Conservation (phyloP, 2,888 invertebrate species). For the Dolichomitus sp. region DNA sequence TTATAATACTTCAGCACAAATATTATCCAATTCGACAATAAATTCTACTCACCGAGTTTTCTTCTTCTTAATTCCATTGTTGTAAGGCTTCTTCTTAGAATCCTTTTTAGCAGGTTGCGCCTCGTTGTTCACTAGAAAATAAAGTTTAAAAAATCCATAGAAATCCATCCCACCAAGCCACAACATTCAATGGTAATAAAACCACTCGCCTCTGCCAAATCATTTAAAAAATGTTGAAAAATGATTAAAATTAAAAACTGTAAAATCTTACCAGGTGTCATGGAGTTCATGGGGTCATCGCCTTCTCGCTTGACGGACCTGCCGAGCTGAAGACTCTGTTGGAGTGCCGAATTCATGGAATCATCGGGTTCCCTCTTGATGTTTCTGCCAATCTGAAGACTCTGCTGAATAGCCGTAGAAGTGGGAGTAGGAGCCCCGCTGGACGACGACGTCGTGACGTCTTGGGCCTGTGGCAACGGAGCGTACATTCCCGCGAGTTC, state of each 20-base stretch:
- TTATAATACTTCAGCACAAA: too few species aligned
- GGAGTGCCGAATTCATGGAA: constrained; percentile 83
- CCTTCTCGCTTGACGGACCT: constrained; percentile 82
- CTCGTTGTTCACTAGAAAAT: constrained; percentile 80
- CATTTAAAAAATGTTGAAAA: neutral
- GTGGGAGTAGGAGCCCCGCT: constrained; percentile 82
- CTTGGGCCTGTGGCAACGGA: constrained; percentile 84
- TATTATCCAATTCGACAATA: neutral
- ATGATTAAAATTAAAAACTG: neutral
- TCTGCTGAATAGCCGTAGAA: constrained; percentile 84
- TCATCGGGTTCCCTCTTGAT: constrained; percentile 83
- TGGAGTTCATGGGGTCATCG: constrained; percentile 81
- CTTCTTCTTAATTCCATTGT: constrained; percentile 96
- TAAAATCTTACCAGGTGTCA: constrained; percentile 79
- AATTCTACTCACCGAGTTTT: constrained; percentile 93
- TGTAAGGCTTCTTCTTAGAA: constrained; percentile 94
- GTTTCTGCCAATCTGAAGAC: constrained; percentile 81
- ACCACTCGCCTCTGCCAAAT: neutral
- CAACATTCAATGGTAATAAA: neutral
- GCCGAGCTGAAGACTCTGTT: constrained; percentile 80
- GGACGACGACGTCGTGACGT: constrained; percentile 85
- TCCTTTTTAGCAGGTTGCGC: constrained; percentile 88
- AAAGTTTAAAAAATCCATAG: constrained; percentile 2
- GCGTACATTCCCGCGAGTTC: constrained; percentile 84
- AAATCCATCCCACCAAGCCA: neutral